Conservation (phyloP, 2,797 vertebrate species). For the Sternotherus odoratus region DNA sequence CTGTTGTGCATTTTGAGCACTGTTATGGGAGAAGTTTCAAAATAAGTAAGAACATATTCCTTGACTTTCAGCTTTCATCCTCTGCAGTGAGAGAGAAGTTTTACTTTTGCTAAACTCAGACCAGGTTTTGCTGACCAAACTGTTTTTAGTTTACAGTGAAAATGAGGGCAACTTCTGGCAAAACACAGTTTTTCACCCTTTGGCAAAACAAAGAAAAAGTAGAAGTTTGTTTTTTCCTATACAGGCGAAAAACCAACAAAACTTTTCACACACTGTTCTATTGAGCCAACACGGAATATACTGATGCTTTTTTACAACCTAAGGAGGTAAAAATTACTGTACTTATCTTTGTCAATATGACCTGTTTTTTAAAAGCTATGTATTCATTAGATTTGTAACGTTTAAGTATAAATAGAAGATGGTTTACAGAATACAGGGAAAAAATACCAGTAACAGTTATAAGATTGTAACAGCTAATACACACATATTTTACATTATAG, state of each 20-base stretch:
- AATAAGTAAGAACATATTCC: not conserved
- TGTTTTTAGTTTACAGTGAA: not conserved
- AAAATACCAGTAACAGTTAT: not conserved
- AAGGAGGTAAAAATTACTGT: not conserved
- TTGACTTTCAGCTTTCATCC: rapidly evolving
- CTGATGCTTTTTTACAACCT: not conserved
- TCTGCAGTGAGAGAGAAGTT: not conserved
- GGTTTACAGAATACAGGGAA: not conserved
- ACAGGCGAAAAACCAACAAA: not conserved
- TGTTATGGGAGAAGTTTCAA: not conserved
- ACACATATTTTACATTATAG: not conserved
- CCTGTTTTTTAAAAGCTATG: not conserved
- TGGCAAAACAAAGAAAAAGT: not conserved
- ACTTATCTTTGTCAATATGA: not conserved
- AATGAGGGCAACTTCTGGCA: not conserved
- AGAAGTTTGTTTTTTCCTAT: not conserved
- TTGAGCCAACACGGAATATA: rapidly evolving
- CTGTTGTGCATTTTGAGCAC: not conserved
- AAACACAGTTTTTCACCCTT: not conserved
- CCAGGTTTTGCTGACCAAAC: not conserved
- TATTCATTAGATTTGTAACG: not conserved
- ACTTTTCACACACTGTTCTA: not conserved
- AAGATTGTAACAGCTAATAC: not conserved
- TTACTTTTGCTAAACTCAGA: not conserved
- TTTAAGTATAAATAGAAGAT: not conserved